phyloP scores from a whole-genome alignment of 2,797 vertebrate species.

The Pampus argenteus region DNA sequence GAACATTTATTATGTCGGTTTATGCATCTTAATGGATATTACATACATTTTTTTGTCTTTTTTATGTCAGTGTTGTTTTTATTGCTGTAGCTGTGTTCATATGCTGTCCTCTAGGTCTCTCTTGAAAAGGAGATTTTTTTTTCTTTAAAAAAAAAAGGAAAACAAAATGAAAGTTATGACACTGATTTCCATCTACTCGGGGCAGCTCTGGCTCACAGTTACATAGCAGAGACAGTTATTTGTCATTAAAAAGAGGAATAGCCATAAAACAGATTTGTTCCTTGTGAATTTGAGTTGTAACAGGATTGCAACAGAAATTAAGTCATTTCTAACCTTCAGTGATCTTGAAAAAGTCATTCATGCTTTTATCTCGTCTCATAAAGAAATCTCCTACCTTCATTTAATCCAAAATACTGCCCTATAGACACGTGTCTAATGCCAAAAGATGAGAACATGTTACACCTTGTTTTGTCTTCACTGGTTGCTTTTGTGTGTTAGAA shows the following conservation, averaged over 20 bases:
- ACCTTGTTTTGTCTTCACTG: background rate
- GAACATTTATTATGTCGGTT: background rate
- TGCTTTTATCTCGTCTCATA: constrained; percentile 16
- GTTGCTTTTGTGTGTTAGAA: background rate
- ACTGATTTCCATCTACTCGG: background rate
- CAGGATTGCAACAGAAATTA: no score
- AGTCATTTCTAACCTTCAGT: constrained; percentile 53
- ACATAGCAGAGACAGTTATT: background rate
- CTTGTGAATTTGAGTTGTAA: no score
- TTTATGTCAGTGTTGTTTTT: background rate
- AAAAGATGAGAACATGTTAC: constrained; percentile 19
- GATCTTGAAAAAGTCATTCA: constrained; percentile 35
- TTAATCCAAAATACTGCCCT: constrained; percentile 36
- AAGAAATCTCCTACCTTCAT: constrained; percentile 10
- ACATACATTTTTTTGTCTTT: background rate
- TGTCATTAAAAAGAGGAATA: background rate
- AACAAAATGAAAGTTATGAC: background rate
- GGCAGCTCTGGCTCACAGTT: background rate
- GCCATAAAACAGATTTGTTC: no score
- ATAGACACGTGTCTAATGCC: constrained; percentile 22
- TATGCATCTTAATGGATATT: background rate
- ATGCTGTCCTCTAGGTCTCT: background rate
- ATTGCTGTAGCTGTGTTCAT: background rate
- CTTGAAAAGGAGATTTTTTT: background rate
- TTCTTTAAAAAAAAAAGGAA: background rate